These are phyloP conservation scores for Micropterix aruncella DNA, from an alignment of 2,888 invertebrate genomes.

Conservation along the genomic window DNA sequence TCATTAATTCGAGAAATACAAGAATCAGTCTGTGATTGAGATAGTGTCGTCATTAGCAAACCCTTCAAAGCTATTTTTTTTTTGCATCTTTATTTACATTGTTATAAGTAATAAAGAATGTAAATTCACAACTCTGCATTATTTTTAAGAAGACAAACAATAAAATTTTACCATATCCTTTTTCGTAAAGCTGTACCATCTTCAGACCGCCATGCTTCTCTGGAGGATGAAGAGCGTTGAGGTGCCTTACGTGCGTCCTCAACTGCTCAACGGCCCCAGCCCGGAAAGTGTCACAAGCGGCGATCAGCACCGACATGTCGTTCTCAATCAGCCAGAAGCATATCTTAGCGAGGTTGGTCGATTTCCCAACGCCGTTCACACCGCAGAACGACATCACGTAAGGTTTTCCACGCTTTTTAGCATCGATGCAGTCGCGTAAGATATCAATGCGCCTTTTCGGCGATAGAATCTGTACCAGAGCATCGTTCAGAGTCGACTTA, in stretches of 20 bases:
- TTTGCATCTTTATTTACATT: too few relatives aligned
- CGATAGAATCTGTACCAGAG: constrained; percentile 86
- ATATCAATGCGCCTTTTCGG: constrained; percentile 94
- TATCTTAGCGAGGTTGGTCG: constrained; percentile 97
- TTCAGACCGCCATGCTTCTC: constrained; percentile 49
- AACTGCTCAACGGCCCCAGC: constrained; percentile 98
- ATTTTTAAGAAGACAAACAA: too few relatives aligned
- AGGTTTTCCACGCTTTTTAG: constrained; percentile 69
- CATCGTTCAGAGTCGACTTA: constrained; percentile 74
- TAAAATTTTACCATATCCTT: constrained; percentile 79
- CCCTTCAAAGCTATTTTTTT: too few relatives aligned
- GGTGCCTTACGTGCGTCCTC: constrained; percentile 82
- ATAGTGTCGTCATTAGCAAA: too few relatives aligned
- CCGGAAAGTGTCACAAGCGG: constrained; percentile 98
- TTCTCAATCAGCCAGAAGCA: constrained; percentile 99
- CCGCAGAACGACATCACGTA: constrained; percentile 97
- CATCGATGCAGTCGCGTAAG: constrained; percentile 87
- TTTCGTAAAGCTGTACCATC: constrained; percentile 95
- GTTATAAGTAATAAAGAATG: too few relatives aligned
- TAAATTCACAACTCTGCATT: too few relatives aligned
- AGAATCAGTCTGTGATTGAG: too few relatives aligned
- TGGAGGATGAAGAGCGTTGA: constrained; percentile 87
- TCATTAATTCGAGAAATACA: too few relatives aligned
- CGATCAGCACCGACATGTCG: constrained; percentile 87
- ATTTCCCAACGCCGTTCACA: constrained; percentile 97